Evolutionary conservation across 2,113 vertebrate species (phyloP).

Genomic region (Aegithalos caudatus): DNA sequence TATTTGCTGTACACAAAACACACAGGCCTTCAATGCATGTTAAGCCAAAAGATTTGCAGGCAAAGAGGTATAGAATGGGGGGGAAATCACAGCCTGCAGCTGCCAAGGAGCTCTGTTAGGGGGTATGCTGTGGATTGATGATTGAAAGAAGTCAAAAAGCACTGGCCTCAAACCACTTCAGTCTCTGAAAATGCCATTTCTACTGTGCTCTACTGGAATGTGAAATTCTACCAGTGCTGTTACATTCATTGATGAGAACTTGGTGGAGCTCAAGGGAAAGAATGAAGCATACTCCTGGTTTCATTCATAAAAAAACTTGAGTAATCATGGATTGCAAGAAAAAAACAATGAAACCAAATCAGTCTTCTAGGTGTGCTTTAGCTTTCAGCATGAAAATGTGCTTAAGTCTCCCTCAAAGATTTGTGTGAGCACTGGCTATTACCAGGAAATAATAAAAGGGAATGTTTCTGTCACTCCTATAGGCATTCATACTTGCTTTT

Average conservation of each 20-base stretch:
- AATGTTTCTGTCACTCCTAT: neutral
- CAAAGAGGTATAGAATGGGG: neutral
- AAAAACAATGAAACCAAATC: neutral
- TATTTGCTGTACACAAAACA: neutral
- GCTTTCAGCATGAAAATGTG: conserved; percentile 2
- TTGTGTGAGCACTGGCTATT: neutral
- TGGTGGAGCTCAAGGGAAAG: conserved; percentile 58
- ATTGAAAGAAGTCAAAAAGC: conserved; percentile 26
- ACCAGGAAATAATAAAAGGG: conserved; percentile 8
- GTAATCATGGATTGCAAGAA: neutral
- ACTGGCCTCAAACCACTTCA: conserved; percentile 44
- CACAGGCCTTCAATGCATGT: neutral
- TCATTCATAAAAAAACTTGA: conserved; percentile 42
- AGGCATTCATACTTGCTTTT: neutral
- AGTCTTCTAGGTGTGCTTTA: conserved; percentile 28
- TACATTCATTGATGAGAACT: conserved; percentile 62
- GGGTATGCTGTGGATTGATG: neutral
- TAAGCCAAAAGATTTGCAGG: neutral
- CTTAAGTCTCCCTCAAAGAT: conserved; percentile 8
- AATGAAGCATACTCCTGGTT: conserved; percentile 32
- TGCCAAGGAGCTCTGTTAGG: neutral
- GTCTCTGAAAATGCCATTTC: conserved; percentile 60
- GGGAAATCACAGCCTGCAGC: neutral
- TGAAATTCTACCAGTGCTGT: conserved; percentile 56
- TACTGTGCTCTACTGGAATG: conserved; percentile 45